These are phyloP conservation scores for Circaetus gallicus DNA, from an alignment of 2,113 vertebrate species.

Conservation along the genomic window DNA sequence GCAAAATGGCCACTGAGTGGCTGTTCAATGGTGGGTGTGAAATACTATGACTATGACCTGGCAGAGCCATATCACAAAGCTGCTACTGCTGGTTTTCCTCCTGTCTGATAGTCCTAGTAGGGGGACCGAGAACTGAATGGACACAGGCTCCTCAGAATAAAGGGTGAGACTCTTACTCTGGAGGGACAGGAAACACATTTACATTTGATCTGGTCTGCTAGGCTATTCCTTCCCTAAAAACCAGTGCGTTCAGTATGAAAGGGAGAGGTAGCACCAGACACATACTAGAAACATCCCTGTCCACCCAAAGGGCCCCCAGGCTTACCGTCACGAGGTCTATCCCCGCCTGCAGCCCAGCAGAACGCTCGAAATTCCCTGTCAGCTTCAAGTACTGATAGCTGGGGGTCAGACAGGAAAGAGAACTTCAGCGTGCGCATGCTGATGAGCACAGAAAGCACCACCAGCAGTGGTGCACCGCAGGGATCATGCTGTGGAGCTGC, in stretches of 20 bases:
- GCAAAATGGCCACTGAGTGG: rapidly evolving
- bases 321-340: constrained; percentile 84
- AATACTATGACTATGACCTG: not conserved
- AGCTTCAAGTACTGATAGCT: constrained; percentile 87
- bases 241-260: not conserved
- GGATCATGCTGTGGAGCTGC: not conserved
- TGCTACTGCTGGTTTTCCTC: not conserved
- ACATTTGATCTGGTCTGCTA: not conserved
- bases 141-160: not conserved
- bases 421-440: not conserved
- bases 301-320: not conserved
- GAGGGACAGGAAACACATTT: not conserved
- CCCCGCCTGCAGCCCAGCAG: constrained; percentile 92
- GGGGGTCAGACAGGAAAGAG: not conserved
- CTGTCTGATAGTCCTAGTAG: not conserved
- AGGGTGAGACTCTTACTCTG: not conserved
- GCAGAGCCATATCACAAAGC: not conserved
- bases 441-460: rapidly evolving
- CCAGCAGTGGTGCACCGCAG: rapidly evolving
- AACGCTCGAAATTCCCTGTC: constrained; percentile 89
- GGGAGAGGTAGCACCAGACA: not conserved
- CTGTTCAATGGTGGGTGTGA: not conserved
- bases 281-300: not conserved
- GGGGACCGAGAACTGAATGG: not conserved
- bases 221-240: not conserved